Evolutionary conservation across 2,113 vertebrate genomes (phyloP), one percentile per base, ranked within the genome.

Genomic region (Syrrhaptes paradoxus): DNA sequence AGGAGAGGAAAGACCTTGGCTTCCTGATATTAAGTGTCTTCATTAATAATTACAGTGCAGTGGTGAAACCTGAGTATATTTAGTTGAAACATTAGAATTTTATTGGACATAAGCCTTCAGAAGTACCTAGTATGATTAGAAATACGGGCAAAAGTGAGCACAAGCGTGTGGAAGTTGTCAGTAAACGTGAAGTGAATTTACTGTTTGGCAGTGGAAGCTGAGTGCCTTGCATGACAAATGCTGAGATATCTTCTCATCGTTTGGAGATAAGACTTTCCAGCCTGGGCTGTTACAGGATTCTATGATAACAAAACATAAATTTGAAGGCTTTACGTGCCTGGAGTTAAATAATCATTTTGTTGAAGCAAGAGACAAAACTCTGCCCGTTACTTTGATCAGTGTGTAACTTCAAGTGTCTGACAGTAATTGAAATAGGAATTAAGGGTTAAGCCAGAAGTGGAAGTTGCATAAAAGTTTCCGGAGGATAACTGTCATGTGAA

Each of bases 31-130:
- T 66, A 16, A 66, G 52, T 95, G 26, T 94, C 95, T 88, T 96
- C 82, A 90, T 96, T 87, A 96, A 93, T 95, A 93, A 97, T 95
- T 54, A 22, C 59, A 86, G 51, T 26, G 38, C 28, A 24, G 8
- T 51, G 76, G 12, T 93, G 93, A 96, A 96, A 97, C 65, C 24
- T 81, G 91, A 95, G 79, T 31, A 11, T 58, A 2, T 55, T 67
- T 10, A 28, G 48, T 11, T 89, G 94, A 81, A 96, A 87, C 38
- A 14, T 74, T 22, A 95, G 90, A 62, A 21, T 85, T 70, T 55
- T 55, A 2, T 41, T 80, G 67, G 59, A 24, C 34, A 24, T 38
- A 85, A 11, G 41, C n/a, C 26, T 54, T 70, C 38, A 52, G 31
- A 51, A 84, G 43, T 49, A 22, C 43, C 48, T 77, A 5, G 9